Conservation (phyloP, 1,140 invertebrate genomes). For the Cephus cinctus region DNA sequence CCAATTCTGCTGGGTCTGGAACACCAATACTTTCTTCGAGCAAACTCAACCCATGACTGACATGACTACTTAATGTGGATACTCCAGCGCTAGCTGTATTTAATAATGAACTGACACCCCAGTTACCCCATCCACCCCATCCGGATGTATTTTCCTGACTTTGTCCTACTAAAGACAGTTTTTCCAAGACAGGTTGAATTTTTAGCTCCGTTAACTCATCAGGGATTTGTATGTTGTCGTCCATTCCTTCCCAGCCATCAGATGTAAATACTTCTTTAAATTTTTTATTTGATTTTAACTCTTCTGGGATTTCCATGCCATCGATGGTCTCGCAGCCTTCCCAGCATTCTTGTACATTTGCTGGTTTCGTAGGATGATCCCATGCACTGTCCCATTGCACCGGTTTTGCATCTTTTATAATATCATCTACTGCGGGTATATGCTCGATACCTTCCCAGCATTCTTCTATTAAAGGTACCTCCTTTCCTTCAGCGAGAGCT, state of each 20-base stretch:
- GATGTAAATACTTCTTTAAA: conserved; percentile 49
- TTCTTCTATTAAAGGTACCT: conserved; percentile 19
- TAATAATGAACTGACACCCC: conserved; percentile 70
- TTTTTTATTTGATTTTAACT: conserved; percentile 48
- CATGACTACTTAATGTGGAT: conserved; percentile 72
- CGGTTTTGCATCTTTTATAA: neutral
- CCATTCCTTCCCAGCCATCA: conserved; percentile 45
- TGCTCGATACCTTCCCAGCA: conserved; percentile 24
- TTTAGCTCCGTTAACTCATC: conserved; percentile 35
- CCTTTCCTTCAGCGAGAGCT: conserved; percentile 17
- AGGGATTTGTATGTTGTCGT: conserved; percentile 35
- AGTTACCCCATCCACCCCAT: conserved; percentile 68
- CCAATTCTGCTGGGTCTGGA: conserved; percentile 75
- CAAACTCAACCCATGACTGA: conserved; percentile 74
- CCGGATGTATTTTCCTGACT: conserved; percentile 20
- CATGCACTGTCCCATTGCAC: neutral
- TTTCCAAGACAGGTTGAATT: conserved; percentile 33
- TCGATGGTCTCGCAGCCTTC: conserved; percentile 21
- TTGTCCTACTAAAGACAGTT: conserved; percentile 18
- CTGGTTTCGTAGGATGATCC: neutral
- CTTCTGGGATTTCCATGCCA: conserved; percentile 40
- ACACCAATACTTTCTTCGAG: conserved; percentile 75
- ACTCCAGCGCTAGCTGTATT: conserved; percentile 72
- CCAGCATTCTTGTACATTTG: conserved; percentile 2
- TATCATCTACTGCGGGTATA: conserved; percentile 8